Percentiles rank a stretch among this genome's conserved stretches.
Evolutionary conservation across 2,113 vertebrate species (phyloP).

Genomic region (Arenaria interpres): DNA sequence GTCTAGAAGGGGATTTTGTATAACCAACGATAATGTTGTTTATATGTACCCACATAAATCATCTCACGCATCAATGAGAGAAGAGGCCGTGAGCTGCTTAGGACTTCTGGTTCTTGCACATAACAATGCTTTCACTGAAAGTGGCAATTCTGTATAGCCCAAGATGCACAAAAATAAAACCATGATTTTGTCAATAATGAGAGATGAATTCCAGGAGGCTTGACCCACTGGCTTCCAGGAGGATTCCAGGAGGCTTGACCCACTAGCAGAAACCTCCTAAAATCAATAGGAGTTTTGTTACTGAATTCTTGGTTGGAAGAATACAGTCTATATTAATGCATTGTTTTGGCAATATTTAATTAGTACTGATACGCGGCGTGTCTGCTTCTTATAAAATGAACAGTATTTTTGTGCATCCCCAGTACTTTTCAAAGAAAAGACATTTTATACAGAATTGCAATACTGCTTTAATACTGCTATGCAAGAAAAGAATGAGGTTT

Average conservation of each 20-base stretch:
- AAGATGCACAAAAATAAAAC: constrained; percentile 20
- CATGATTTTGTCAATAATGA: not conserved
- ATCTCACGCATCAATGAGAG: not conserved
- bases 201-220: not conserved
- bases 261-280: not conserved
- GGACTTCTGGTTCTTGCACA: not conserved
- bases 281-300: not conserved
- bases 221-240: not conserved
- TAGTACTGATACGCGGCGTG: not conserved
- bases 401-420: not conserved
- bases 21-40: not conserved
- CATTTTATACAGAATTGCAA: constrained; percentile 60
- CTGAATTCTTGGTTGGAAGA: not conserved
- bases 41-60: not conserved
- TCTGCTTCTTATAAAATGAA: not conserved
- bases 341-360: not conserved
- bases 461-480: constrained; percentile 12
- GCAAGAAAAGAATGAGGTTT: constrained; percentile 67
- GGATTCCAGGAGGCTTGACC: not conserved
- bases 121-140: constrained; percentile 22
- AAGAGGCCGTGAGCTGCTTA: not conserved
- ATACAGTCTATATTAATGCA: not conserved
- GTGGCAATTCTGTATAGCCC: constrained; percentile 60
- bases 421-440: constrained; percentile 8
- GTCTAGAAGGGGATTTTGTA: not conserved